These are phyloP conservation scores for Dicycla oo DNA, from an alignment of 2,888 invertebrate species.

Conservation along the genomic window DNA sequence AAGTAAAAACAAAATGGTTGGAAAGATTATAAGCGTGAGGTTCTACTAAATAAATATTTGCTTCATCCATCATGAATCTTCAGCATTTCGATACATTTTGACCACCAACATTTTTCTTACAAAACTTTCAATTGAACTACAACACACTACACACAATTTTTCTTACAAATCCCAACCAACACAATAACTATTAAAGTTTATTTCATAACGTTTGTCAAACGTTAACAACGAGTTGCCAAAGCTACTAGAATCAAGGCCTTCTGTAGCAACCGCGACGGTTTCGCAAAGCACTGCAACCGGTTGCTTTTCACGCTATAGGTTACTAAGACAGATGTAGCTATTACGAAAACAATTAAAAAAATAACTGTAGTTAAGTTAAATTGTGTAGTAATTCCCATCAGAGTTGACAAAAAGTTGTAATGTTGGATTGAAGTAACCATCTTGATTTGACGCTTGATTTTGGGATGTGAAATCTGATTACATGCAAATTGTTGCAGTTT, in stretches of 20 bases:
- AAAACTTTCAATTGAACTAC: background rate
- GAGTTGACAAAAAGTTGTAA: constrained; percentile 54
- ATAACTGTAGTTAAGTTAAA: constrained; percentile 48
- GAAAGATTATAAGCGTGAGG: too few species aligned
- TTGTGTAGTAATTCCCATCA: constrained; percentile 25
- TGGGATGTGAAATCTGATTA: constrained; percentile 51
- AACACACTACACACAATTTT: constrained; percentile 4
- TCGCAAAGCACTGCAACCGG: constrained; percentile 57
- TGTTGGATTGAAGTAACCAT: constrained; percentile 27
- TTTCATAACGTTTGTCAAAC: constrained; percentile 66
- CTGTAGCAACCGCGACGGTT: constrained; percentile 50
- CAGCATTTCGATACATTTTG: background rate
- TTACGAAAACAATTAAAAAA: constrained; percentile 65
- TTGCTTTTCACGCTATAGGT: constrained; percentile 51
- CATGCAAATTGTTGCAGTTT: constrained; percentile 27
- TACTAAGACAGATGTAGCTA: constrained; percentile 57
- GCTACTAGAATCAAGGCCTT: constrained; percentile 58
- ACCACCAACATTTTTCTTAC: background rate
- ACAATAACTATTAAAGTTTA: constrained; percentile 58
- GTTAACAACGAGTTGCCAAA: constrained; percentile 57
- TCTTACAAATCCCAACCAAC: constrained; percentile 42
- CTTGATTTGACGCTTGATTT: constrained; percentile 48
- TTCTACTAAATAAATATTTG: background rate
- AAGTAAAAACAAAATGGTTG: too few species aligned
- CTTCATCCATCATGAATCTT: background rate